phyloP scores from a whole-genome alignment of 2,113 vertebrate genomes.

The Oncorhynchus gorbuscha region DNA sequence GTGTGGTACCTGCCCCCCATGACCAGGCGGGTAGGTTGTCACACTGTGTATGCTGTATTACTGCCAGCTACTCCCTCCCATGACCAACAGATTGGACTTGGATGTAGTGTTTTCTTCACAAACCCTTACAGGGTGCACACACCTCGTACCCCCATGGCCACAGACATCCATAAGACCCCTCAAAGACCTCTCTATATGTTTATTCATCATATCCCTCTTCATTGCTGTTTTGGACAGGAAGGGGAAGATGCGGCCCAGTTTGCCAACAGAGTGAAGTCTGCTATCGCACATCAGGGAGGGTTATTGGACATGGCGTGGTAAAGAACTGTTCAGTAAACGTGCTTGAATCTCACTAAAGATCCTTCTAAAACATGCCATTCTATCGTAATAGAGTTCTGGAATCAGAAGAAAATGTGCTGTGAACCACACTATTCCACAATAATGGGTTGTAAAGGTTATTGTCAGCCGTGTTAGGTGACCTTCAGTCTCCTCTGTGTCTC shows the following conservation, averaged over 20 bases:
- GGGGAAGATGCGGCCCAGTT: slow-evolving; percentile 90
- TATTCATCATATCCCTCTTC: neutral
- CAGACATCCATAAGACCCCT: neutral
- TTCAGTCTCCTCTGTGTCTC: neutral
- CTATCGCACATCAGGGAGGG: slow-evolving; percentile 87
- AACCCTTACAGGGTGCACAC: neutral
- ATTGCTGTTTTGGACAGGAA: slow-evolving; percentile 71
- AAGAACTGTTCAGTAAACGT: slow-evolving; percentile 40
- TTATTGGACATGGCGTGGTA: slow-evolving; percentile 91
- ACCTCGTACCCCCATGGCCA: neutral
- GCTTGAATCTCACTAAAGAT: too few species aligned
- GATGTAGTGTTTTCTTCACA: neutral
- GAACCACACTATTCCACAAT: neutral
- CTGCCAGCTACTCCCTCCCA: neutral
- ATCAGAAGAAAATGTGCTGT: too few species aligned
- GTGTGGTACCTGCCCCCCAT: slow-evolving; percentile 96
- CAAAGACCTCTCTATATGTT: neutral
- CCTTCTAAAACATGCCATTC: neutral
- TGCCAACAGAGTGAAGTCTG: slow-evolving; percentile 91
- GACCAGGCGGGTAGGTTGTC: slow-evolving; percentile 78
- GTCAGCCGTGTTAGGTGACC: neutral
- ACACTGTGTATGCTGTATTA: neutral
- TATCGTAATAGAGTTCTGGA: too few species aligned
- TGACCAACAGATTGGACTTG: neutral
- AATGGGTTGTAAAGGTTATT: neutral